Evolutionary conservation across 1,140 invertebrate genomes (phyloP), one percentile per base, ranked within the genome.

Genomic region (Drosophila ironensis): DNA sequence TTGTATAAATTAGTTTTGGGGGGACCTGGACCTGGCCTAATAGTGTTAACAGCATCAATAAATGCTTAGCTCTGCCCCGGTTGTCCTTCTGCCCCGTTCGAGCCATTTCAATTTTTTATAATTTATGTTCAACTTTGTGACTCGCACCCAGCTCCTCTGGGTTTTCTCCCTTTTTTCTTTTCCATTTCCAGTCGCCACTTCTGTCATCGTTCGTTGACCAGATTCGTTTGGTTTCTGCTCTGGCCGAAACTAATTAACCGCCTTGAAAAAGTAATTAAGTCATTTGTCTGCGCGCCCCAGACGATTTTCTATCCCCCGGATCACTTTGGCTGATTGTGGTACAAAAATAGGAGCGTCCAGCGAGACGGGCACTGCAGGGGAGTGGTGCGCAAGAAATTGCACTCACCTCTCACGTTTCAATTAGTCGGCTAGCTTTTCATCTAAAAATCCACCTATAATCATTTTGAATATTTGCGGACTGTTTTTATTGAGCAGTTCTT

Each of bases 191-290:
- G n/a, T 12, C 25, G 30, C 48, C 28, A 35, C 35, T 42, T 51
- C 45, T 60, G 27, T 47, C 53, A 63, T 64, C 60, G 56, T 64
- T 22, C 60, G 60, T 64, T 73, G 48, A 61, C 52, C 61, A 74
- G 72, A 59, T 51, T 53, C 61, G 30, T 67, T 69, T 60, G 35
- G 50, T 19, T 54, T 50, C 35, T 38, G 50, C 50, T 64, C 52
- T 75, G 76, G 59, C 66, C 76, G 60, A 66, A 57, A 84, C 77
- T 82, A 82, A 82, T 82, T 82, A 82, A 82, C 77, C 68, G 77
- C 84, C 77, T 84, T 82, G 73, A 63, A 84, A 82, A 82, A 77
- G 77, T 84, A 82, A 82, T 82, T 82, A 82, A 82, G 77, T 82
- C 77, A 82, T 82, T 82, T 82, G 77, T 82, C 77, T 84, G 72